Base-by-base conservation (phyloP, 1,140 invertebrate genomes). In the Oreohelix idahoensis region DNA sequence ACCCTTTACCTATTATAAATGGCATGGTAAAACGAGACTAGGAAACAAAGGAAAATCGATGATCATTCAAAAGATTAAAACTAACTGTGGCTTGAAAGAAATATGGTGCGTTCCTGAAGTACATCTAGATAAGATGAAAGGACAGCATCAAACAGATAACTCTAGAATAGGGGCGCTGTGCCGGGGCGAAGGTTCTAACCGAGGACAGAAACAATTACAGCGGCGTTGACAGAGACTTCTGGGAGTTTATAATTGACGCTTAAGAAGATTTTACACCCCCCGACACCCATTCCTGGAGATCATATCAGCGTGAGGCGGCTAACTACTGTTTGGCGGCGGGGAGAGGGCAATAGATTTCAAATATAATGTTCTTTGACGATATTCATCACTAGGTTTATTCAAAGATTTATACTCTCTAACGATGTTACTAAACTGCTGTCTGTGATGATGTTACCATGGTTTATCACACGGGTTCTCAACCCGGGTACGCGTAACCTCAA, bases 41-140 rank as follows among this genome's bases (percentile, higher is more conserved):
- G 42, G 42, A 45, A 45, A 45, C 42, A 45, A 8, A 15, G 15
- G 42, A 45, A 45, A 26, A 36, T 79, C n/a, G 1, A 35, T n/a
- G n/a, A n/a, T n/a, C n/a, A n/a, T n/a, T n/a, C n/a, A n/a, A n/a
- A n/a, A n/a, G n/a, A n/a, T n/a, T n/a, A n/a, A n/a, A 36, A 1
- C 35, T 63, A n/a, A 38, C 15, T 15, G 29, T n/a, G 26, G 4
- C 66, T 4, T 29, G 79, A 45, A 45, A 71, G 45, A 45, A 35
- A 42, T 35, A 36, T 70, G 15, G 36, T 35, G 26, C 39, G 36
- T 45, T n/a, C n/a, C 36, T 70, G 38, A 29, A 42, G 69, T 58
- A n/a, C 51, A 75, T 82, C 71, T 71, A 74, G 70, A 82, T 74
- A 82, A 82, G 51, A 75, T 38, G 66, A 49, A 73, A 36, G 36